Evolutionary conservation across 2,888 invertebrate species (phyloP).

Genomic region (Artemia sp.): DNA sequence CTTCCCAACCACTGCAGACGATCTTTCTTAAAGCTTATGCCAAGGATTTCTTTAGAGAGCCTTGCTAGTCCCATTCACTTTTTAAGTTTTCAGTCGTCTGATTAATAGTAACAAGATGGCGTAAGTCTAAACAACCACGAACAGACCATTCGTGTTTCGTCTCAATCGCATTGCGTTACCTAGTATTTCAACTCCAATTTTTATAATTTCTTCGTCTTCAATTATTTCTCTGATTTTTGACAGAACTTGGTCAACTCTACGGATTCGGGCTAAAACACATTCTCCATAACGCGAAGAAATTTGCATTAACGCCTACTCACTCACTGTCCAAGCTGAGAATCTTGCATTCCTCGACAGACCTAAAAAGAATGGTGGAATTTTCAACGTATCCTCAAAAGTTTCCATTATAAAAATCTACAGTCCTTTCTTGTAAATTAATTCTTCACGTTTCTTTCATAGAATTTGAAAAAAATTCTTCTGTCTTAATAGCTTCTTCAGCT

Average conservation of each 20-base stretch:
- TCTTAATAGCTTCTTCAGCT: too few species aligned
- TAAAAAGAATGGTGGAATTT: too few species aligned
- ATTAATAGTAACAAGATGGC: constrained; percentile 40
- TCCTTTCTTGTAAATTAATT: too few species aligned
- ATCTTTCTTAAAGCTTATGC: constrained; percentile 47
- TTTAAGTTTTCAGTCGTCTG: constrained; percentile 21
- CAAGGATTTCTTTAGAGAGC: constrained; percentile 43
- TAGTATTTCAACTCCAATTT: constrained; percentile 53
- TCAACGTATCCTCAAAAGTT: too few species aligned
- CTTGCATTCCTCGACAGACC: too few species aligned
- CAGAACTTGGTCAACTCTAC: constrained; percentile 43
- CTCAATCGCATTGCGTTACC: constrained; percentile 46
- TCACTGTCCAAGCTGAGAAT: constrained; percentile 60
- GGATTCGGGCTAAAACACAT: constrained; percentile 51
- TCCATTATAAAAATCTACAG: too few species aligned
- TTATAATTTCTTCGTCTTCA: constrained; percentile 46
- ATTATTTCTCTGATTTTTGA: constrained; percentile 39
- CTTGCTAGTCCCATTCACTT: constrained; percentile 29
- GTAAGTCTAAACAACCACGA: constrained; percentile 45
- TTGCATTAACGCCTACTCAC: constrained; percentile 57
- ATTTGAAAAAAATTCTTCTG: too few species aligned
- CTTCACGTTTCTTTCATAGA: too few species aligned
- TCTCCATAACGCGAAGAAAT: constrained; percentile 49
- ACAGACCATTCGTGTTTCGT: constrained; percentile 44
- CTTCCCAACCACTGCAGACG: constrained; percentile 35